Percentiles rank a stretch among this genome's conserved stretches.
Evolutionary conservation across 2,797 vertebrate genomes (phyloP).

Genomic region (Streptopelia turtur): DNA sequence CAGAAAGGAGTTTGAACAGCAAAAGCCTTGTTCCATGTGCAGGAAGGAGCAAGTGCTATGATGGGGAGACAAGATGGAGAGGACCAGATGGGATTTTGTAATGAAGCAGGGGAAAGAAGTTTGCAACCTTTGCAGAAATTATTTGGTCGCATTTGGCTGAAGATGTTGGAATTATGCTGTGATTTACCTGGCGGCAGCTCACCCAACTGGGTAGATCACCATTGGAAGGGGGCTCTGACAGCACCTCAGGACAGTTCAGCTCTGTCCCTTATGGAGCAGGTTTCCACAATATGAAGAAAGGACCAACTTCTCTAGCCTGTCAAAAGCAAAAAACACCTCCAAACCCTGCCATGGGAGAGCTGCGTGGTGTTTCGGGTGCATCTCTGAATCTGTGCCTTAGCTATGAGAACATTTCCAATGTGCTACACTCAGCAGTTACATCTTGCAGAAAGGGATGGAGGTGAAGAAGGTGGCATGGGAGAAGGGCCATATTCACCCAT

Average conservation of each 20-base stretch:
- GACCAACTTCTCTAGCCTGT: not conserved
- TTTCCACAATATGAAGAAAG: not conserved
- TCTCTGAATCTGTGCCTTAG: not conserved
- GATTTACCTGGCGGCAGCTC: not conserved
- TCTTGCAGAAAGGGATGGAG: not conserved
- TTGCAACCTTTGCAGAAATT: not conserved
- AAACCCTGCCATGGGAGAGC: not conserved
- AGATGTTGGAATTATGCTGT: not conserved
- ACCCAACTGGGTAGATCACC: not conserved
- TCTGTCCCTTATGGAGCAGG: not conserved
- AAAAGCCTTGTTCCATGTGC: not conserved
- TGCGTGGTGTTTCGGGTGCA: not conserved
- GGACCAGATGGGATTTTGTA: not conserved
- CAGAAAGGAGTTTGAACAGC: not conserved
- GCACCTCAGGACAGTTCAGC: not conserved
- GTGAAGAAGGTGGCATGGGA: rapidly evolving
- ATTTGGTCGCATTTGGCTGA: not conserved
- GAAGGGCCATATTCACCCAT: not conserved
- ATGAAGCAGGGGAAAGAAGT: not conserved
- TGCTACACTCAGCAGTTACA: not conserved
- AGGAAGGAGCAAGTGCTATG: not conserved
- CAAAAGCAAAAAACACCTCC: not conserved
- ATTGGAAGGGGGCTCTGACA: rapidly evolving
- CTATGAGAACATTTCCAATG: not conserved
- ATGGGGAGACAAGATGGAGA: not conserved